phyloP scores from a whole-genome alignment of 2,113 vertebrate species.

The Bungarus multicinctus region DNA sequence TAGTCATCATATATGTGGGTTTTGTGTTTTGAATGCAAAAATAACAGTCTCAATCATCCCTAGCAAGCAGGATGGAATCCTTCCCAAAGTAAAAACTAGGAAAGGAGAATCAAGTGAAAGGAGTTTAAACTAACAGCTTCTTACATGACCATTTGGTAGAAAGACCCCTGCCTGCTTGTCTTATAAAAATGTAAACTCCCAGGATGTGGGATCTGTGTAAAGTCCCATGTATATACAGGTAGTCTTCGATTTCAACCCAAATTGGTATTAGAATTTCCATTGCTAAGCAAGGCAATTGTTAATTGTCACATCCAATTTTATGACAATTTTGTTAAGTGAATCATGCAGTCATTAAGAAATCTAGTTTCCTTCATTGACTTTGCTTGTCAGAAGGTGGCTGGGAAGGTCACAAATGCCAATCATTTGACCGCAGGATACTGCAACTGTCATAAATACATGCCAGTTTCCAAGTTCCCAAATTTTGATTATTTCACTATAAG shows the following conservation, averaged over 20 bases:
- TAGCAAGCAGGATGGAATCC: not conserved
- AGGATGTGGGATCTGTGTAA: not conserved
- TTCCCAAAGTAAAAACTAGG: not conserved
- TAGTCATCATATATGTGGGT: constrained; percentile 44
- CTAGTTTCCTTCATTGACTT: not conserved
- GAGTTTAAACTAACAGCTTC: not conserved
- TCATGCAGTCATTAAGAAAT: not conserved
- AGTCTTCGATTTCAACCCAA: not conserved
- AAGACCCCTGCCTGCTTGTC: not conserved
- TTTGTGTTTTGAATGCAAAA: not conserved
- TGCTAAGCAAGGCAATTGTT: not conserved
- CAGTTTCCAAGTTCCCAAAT: not conserved
- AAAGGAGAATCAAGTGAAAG: not conserved
- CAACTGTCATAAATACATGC: not conserved
- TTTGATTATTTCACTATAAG: not conserved
- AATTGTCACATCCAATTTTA: not conserved
- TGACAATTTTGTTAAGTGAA: not conserved
- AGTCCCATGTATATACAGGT: not conserved
- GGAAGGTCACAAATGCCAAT: not conserved
- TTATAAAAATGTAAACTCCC: not conserved
- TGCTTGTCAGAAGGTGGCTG: not conserved
- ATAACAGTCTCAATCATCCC: not conserved
- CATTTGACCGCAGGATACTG: not conserved
- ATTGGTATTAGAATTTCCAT: not conserved
- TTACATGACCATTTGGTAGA: not conserved